Conservation (phyloP, 1,140 invertebrate genomes). For the Anastrepha obliqua region DNA sequence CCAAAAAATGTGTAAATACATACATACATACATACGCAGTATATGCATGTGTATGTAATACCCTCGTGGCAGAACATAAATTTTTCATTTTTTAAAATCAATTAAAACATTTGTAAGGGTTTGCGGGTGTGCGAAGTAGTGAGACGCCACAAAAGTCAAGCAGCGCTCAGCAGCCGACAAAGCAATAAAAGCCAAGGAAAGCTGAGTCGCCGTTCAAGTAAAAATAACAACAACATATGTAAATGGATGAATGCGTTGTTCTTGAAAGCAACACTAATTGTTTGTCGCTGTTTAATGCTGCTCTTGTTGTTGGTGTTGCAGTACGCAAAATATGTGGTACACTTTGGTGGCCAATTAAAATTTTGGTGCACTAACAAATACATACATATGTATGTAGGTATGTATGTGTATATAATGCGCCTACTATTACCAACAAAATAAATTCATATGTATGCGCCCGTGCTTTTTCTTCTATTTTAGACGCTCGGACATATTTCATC, state of each 20-base stretch:
- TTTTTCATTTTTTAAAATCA: conserved; percentile 53
- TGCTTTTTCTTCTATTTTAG: background rate
- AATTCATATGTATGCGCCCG: background rate
- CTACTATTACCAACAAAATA: background rate
- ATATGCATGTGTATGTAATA: background rate
- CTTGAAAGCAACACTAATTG: background rate
- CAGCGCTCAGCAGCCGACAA: conserved; percentile 36
- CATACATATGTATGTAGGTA: background rate
- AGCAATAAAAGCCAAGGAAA: conserved; percentile 39
- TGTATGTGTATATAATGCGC: background rate
- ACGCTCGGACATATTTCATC: background rate
- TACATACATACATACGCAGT: background rate
- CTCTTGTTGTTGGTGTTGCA: background rate
- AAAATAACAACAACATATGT: background rate
- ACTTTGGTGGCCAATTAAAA: background rate
- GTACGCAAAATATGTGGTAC: background rate
- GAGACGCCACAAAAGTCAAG: conserved; percentile 10
- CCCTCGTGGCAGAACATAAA: conserved; percentile 3
- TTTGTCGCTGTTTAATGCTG: background rate
- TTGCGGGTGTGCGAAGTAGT: conserved; percentile 7
- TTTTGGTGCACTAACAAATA: background rate
- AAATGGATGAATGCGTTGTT: background rate
- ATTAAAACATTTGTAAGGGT: conserved; percentile 17
- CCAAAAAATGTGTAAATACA: background rate
- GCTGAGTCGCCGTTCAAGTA: background rate